Evolutionary conservation across 2,888 invertebrate species (phyloP).

Genomic region (Lymantria dispar): DNA sequence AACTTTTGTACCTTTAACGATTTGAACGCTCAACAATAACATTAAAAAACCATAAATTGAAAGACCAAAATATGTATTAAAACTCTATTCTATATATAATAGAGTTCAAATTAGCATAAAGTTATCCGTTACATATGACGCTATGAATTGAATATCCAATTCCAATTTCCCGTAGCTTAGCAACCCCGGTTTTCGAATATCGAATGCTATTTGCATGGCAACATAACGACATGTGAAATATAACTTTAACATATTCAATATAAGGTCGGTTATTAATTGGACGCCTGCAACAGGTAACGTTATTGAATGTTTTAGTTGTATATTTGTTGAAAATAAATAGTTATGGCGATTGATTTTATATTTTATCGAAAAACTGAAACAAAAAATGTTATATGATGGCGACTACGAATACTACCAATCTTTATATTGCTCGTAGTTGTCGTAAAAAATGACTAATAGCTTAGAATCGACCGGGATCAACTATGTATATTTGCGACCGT

Average conservation of each 20-base stretch:
- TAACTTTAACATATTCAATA: background rate
- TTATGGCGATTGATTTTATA: no score
- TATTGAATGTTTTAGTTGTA: background rate
- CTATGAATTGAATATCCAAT: slow-evolving; percentile 11
- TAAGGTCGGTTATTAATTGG: slow-evolving; percentile 18
- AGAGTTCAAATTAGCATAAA: slow-evolving; percentile 5
- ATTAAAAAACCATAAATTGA: background rate
- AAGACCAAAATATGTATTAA: background rate
- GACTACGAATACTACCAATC: no score
- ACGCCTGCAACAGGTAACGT: slow-evolving; percentile 12
- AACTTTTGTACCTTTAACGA: slow-evolving; percentile 5
- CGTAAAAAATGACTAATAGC: no score
- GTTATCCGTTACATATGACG: background rate
- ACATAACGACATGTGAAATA: background rate
- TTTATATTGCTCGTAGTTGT: no score
- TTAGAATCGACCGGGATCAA: no score
- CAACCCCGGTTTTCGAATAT: slow-evolving; percentile 45
- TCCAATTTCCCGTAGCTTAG: slow-evolving; percentile 49
- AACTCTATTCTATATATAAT: background rate
- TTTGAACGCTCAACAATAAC: slow-evolving; percentile 4
- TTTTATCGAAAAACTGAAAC: no score
- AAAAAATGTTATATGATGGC: no score
- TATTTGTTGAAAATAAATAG: background rate
- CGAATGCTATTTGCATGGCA: slow-evolving; percentile 19
- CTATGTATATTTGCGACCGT: no score